A percentile compares a stretch with the other conserved stretches of the same genome.
phyloP scores from a whole-genome alignment of 2,113 vertebrate species.

The Sarotherodon lohbergeri region DNA sequence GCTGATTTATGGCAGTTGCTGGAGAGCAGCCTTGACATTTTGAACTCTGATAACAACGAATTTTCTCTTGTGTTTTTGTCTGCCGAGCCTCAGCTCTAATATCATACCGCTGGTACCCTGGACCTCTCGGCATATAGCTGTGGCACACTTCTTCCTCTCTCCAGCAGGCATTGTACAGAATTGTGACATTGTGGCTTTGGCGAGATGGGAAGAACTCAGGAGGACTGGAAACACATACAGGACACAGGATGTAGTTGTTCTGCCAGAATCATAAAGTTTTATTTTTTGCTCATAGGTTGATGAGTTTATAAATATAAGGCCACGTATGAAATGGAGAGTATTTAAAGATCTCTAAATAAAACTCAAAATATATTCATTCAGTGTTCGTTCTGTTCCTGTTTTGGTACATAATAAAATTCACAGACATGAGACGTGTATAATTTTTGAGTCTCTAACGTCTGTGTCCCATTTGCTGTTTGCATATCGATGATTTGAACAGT shows the following conservation, averaged over 20 bases:
- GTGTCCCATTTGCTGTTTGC: not conserved
- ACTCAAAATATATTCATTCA: not conserved
- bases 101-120: slow-evolving; percentile 79
- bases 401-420: not conserved
- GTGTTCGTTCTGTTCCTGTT: not conserved
- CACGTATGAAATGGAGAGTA: not conserved
- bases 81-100: not conserved
- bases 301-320: not conserved
- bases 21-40: slow-evolving; percentile 46
- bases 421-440: not conserved
- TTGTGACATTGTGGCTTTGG: slow-evolving; percentile 80
- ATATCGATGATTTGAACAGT: not conserved
- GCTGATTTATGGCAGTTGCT: slow-evolving; percentile 78
- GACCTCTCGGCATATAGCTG: slow-evolving; percentile 88
- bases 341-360: not conserved
- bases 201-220: slow-evolving; percentile 19
- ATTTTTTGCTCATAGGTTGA: not conserved
- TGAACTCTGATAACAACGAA: slow-evolving; percentile 41
- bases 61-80: slow-evolving; percentile 1
- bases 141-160: slow-evolving; percentile 85
- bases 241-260: slow-evolving; percentile 43
- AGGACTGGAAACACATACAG: slow-evolving; percentile 67
- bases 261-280: not conserved
- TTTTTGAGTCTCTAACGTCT: not conserved
- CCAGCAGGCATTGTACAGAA: slow-evolving; percentile 78